Evolutionary conservation across 2,888 invertebrate genomes (phyloP), one percentile per base, ranked within the genome.

Genomic region (Aphodius sticticus): DNA sequence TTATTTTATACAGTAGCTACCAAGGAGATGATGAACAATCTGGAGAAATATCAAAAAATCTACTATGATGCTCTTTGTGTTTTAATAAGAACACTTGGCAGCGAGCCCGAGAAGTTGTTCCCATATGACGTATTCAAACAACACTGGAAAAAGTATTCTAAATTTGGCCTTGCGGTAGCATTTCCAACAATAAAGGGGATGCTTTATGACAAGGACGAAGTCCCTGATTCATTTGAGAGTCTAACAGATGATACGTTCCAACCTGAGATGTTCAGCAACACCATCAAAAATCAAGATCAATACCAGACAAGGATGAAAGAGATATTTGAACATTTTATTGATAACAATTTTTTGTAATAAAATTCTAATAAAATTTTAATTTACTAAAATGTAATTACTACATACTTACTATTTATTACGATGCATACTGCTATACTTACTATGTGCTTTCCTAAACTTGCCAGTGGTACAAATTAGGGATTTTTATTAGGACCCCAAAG

Each of bases 31-130:
- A 84, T 88, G 12, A 81, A 84, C 69, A 81, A 86, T 70, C 84
- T 85, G 6, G 85, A 88, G 15, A 76, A 85, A 16, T 83, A 86
- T 16, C 79, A 88, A 12, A 79, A 84, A 69, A 81, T 85, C 16
- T 89, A 89, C 81, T 83, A 88, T 81, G 79, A 86, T 16, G 84
- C 84, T 6, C 82, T 89, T 35, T 83, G 83, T 0, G 80, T 82
- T 6, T 79, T 80, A 78, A 81, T 87, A 5, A 53, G 71, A 76
- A 77, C 82, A 77, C 84, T 85, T 37, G 85, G 85, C 2, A 84
- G 84, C 26, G 83, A 87, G 80, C 79, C 86, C 0, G 79, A 84
- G 0, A 77, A 81, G 16, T 69, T 88, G 2, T 88, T 86, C 78
- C 86, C 89, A 0, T 86, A 84, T 26, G 82, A 83, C 16, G 81